These are phyloP conservation scores for Tautogolabrus adspersus DNA, from an alignment of 2,113 vertebrate genomes.

Conservation along the genomic window DNA sequence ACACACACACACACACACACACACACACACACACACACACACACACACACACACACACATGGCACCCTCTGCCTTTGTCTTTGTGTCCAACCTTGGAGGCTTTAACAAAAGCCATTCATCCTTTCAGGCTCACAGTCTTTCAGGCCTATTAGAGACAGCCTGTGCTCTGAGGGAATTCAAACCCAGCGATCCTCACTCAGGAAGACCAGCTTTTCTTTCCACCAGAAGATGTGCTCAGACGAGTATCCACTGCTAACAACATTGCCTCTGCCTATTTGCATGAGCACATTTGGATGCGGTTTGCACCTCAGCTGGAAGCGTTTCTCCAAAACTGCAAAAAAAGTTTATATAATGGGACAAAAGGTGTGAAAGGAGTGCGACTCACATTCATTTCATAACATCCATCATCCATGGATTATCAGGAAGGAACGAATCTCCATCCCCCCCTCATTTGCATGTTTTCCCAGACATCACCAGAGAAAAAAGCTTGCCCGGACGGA, in stretches of 20 bases:
- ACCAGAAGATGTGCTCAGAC: constrained; percentile 35
- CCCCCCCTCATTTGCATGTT: constrained; percentile 71
- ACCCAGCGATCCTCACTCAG: constrained; percentile 44
- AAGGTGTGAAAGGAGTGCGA: constrained; percentile 6
- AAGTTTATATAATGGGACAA: constrained; percentile 23
- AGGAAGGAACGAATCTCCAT: constrained; percentile 29
- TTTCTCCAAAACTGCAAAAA: constrained; percentile 3
- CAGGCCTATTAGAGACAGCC: constrained; percentile 65
- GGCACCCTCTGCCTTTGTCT: constrained; percentile 57
- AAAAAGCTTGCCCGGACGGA: constrained; percentile 16
- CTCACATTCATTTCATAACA: constrained; percentile 56
- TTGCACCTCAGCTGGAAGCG: neutral
- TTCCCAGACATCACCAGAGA: constrained; percentile 38
- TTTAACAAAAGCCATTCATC: constrained; percentile 80
- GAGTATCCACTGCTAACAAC: constrained; percentile 39
- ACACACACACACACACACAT: constrained; percentile 3
- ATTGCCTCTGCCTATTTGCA: constrained; percentile 34
- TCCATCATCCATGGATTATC: constrained; percentile 55
- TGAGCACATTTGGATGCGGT: constrained; percentile 15
- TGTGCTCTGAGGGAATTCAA: constrained; percentile 65
- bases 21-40: constrained; percentile 16
- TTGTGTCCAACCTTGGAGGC: constrained; percentile 71
- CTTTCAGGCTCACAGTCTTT: constrained; percentile 70
- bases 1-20: constrained; percentile 17
- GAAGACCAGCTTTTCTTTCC: constrained; percentile 44